Percentiles rank a stretch among this genome's conserved stretches.
phyloP scores from a whole-genome alignment of 1,140 invertebrate species.

The Leguminivora glycinivorella region DNA sequence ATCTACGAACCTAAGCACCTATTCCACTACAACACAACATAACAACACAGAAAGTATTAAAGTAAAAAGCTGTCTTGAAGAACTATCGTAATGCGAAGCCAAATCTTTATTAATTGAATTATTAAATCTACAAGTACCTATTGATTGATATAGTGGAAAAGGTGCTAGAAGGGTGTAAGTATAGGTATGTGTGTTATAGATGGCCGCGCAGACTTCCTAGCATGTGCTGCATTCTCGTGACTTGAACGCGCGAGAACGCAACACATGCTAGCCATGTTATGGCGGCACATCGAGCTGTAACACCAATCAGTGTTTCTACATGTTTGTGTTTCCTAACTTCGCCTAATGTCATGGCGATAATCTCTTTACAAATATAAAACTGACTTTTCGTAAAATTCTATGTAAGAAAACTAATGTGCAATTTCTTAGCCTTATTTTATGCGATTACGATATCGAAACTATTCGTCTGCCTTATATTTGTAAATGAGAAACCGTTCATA shows the following conservation, averaged over 20 bases:
- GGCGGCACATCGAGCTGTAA: slow-evolving; percentile 33
- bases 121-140: no score
- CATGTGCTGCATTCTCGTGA: no score
- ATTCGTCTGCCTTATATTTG: slow-evolving; percentile 25
- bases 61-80: no score
- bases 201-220: neutral
- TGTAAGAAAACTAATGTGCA: slow-evolving; percentile 17
- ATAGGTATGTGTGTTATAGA: neutral
- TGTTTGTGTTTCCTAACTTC: slow-evolving; percentile 36
- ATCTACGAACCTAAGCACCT: slow-evolving; percentile 25
- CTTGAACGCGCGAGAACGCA: no score
- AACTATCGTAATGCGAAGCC: no score
- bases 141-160: no score
- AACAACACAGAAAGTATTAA: no score
- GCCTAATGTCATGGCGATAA: neutral
- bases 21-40: neutral
- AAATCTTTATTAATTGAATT: no score
- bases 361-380: slow-evolving; percentile 27
- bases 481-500: slow-evolving; percentile 20
- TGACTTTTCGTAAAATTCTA: neutral
- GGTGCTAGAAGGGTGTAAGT: no score
- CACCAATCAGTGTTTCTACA: slow-evolving; percentile 42
- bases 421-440: slow-evolving; percentile 13
- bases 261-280: no score
- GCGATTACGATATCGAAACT: neutral